phyloP scores from a whole-genome alignment of 2,113 vertebrate genomes.

The Mormyrus lacerda region DNA sequence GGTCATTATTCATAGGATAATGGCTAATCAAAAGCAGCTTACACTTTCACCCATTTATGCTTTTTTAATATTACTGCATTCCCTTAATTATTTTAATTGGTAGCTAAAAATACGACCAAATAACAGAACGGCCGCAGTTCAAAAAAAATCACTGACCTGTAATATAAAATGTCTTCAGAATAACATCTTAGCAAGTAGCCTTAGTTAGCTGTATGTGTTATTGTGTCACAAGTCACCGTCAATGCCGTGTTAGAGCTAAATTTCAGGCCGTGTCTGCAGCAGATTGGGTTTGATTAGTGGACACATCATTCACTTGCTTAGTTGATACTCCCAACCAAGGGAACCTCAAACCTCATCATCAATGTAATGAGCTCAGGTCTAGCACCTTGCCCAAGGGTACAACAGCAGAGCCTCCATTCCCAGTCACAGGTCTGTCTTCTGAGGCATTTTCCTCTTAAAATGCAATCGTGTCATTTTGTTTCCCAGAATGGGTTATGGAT shows the following conservation, averaged over 20 bases:
- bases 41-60: background rate
- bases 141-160: background rate
- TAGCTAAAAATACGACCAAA: background rate
- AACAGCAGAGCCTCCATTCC: background rate
- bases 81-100: background rate
- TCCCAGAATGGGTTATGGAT: conserved; percentile 53
- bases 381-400: background rate
- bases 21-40: background rate
- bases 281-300: background rate
- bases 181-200: background rate
- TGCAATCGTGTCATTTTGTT: conserved; percentile 44
- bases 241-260: background rate
- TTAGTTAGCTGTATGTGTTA: background rate
- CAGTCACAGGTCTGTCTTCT: background rate
- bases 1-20: background rate
- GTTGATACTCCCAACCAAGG: background rate
- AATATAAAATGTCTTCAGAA: background rate
- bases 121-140: background rate
- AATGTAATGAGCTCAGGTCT: background rate
- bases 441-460: background rate
- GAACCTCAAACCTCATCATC: background rate
- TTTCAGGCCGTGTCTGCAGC: background rate
- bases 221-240: background rate
- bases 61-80: background rate
- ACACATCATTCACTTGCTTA: background rate